Base-by-base conservation (phyloP, 2,113 vertebrate genomes). In the Alligator sinensis region DNA sequence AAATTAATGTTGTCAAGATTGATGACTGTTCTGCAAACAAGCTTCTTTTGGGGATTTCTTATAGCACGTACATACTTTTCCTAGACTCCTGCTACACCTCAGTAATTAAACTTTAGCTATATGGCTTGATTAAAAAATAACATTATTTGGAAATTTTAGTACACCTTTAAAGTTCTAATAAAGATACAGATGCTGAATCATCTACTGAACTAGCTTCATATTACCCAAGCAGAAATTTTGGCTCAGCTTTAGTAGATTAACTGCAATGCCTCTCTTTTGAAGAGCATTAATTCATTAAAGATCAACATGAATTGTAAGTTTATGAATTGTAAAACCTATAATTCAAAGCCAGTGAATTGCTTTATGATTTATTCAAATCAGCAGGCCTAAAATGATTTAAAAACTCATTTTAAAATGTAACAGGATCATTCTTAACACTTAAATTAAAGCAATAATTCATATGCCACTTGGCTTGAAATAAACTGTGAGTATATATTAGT, bases 391-490 rank as follows among this genome's bases (percentile, higher is more conserved):
- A 93, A 90, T 84, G 6, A 81, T 77, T 84, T 83, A 89, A 95
- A 88, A 94, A 89, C 64, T 84, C 0, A 34, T 81, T 96, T 88
- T 58, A 38, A 94, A 94, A 84, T 59, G 34, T 19, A 93, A 38
- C 55, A 89, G 13, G 24, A 63, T 88, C 63, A 83, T 94, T 90
- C 59, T n/a, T 92, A 96, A 95, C 2, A 19, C 64, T 93, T 92
- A 89, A 83, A 94, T 84, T 90, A 79, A 90, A 83, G 28, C 4
- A 4, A 54, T 77, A 83, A 92, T 82, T 94, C 60, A 80, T 85
- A 62, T 0, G 1, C 58, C 76, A 7, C 22, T 91, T 93, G 78
- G 28, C 28, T 90, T 88, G n/a, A 54, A 91, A 82, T 66, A 91
- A 92, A 66, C 64, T 86, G 14, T 60, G 70, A 85, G 68, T 10